A percentile compares a stretch with the other conserved stretches of the same genome.
Evolutionary conservation across 1,140 invertebrate species (phyloP).

Genomic region (Ooceraea biroi): DNA sequence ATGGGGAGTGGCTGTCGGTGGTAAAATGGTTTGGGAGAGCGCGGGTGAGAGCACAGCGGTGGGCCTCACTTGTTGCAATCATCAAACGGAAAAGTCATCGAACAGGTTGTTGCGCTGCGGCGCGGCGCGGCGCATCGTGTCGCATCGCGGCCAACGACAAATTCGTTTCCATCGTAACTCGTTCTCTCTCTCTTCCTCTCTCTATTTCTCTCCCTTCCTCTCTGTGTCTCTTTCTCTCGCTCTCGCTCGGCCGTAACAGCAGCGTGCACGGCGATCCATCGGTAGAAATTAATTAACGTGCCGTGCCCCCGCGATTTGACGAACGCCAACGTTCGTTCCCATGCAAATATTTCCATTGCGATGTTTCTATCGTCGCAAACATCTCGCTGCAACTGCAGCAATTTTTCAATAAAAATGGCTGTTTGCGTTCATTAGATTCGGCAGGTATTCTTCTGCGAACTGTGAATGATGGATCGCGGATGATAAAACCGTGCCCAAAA

Average conservation of each 20-base stretch:
- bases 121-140: constrained; percentile 59
- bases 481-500: too few species aligned
- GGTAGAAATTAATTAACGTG: constrained; percentile 49
- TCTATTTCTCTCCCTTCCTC: too few species aligned
- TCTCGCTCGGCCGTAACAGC: neutral
- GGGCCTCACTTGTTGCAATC: constrained; percentile 85
- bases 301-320: constrained; percentile 35
- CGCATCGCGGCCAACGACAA: constrained; percentile 65
- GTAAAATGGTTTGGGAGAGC: constrained; percentile 74
- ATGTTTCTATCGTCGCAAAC: constrained; percentile 2
- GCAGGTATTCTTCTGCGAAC: neutral
- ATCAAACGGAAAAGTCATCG: constrained; percentile 85
- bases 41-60: constrained; percentile 66
- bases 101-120: constrained; percentile 81
- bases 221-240: constrained; percentile 12
- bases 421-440: neutral
- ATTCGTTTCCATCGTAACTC: constrained; percentile 73
- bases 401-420: constrained; percentile 1
- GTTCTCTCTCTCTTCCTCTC: constrained; percentile 22
- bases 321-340: constrained; percentile 12
- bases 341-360: constrained; percentile 34
- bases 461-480: too few species aligned
- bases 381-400: constrained; percentile 14
- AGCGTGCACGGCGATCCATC: constrained; percentile 21
- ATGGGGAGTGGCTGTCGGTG: constrained; percentile 73